phyloP scores from a whole-genome alignment of 1,140 invertebrate genomes.

The Atta texana region DNA sequence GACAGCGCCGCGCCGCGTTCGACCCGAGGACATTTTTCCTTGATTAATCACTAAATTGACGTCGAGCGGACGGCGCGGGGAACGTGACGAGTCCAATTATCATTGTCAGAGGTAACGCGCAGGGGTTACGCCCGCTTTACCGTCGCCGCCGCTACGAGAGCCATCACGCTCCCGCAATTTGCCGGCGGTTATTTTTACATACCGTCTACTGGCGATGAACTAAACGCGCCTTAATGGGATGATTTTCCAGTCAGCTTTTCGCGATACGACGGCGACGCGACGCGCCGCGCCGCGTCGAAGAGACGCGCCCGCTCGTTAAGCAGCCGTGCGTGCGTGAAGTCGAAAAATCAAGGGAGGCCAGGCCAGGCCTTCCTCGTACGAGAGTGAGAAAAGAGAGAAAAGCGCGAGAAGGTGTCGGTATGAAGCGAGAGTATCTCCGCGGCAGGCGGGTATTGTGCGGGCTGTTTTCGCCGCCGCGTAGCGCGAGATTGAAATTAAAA shows the following conservation, averaged over 20 bases:
- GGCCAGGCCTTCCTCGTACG: neutral
- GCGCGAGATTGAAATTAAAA: constrained; percentile 74
- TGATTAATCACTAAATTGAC: constrained; percentile 70
- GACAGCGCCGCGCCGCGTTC: neutral
- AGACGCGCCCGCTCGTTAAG: constrained; percentile 66
- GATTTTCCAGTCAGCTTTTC: constrained; percentile 73
- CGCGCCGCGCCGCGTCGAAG: neutral
- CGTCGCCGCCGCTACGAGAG: neutral
- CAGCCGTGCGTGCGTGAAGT: constrained; percentile 69
- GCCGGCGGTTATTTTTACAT: neutral
- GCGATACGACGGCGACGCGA: neutral
- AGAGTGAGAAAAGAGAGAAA: constrained; percentile 40
- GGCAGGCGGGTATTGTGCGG: constrained; percentile 9
- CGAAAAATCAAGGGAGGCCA: constrained; percentile 67
- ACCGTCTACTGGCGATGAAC: constrained; percentile 47
- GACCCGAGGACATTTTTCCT: constrained; percentile 58
- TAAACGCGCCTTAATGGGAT: constrained; percentile 73
- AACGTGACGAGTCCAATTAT: constrained; percentile 72
- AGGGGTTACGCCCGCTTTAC: neutral
- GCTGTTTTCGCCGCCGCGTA: constrained; percentile 55
- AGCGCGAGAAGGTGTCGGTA: neutral
- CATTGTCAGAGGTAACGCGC: constrained; percentile 69
- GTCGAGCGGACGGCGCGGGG: constrained; percentile 41
- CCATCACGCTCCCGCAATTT: constrained; percentile 68
- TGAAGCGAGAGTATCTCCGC: neutral